Evolutionary conservation across 23 tunicate genomes (phyloP).

Genomic region (Diplosoma virens): DNA sequence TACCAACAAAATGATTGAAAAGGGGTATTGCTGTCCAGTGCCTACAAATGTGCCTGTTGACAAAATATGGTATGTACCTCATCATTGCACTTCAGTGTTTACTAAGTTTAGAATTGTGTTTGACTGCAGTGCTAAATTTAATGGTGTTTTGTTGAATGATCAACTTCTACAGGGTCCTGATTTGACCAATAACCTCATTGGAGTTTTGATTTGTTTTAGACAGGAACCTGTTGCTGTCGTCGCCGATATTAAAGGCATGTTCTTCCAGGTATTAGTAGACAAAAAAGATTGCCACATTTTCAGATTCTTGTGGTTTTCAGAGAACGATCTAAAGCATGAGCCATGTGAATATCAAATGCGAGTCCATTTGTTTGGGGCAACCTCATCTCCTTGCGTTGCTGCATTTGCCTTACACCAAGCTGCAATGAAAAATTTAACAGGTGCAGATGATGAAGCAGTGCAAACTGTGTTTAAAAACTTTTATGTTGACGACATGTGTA

Average conservation of each 20-base stretch:
- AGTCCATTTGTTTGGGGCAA: conserved; percentile 41
- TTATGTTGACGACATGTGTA: conserved; percentile 44
- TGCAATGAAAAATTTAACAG: conserved; percentile 16
- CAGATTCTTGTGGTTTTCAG: too few relatives aligned
- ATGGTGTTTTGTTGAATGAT: conserved; percentile 5
- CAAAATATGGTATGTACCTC: conserved; percentile 13
- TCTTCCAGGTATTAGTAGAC: conserved; percentile 19
- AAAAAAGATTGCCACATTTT: too few relatives aligned
- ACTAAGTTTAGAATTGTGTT: conserved; percentile 13
- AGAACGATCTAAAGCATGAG: neutral
- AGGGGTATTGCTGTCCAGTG: neutral
- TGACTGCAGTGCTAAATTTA: conserved; percentile 7
- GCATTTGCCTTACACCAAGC: conserved; percentile 10
- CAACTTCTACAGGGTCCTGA: conserved; percentile 1
- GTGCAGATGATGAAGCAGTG: neutral
- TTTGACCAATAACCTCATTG: neutral
- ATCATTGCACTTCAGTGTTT: conserved; percentile 3
- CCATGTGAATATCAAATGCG: conserved; percentile 30
- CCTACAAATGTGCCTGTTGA: too few relatives aligned
- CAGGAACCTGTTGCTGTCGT: neutral
- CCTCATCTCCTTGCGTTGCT: conserved; percentile 39
- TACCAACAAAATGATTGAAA: neutral
- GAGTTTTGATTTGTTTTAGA: neutral
- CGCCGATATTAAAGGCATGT: conserved; percentile 24
- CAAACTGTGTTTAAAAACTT: conserved; percentile 24